Percentiles rank a stretch among this genome's conserved stretches.
Conservation (phyloP, 2,888 invertebrate genomes). For the Spatulosminthurus flaviceps region DNA sequence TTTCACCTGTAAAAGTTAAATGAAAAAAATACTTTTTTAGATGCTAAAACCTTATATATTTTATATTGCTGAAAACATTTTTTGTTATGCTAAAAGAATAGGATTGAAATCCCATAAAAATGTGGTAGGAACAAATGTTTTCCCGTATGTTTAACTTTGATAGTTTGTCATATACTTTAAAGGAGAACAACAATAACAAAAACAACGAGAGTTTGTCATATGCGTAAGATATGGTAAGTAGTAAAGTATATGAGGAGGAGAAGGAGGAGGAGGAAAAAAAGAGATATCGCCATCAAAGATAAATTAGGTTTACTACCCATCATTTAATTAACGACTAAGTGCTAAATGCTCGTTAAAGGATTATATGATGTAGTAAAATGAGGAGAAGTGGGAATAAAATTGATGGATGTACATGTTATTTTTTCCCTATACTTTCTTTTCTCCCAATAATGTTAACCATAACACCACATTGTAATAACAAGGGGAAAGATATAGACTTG, state of each 20-base stretch:
- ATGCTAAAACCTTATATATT: not conserved
- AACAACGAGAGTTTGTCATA: not conserved
- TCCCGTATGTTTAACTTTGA: too few species aligned
- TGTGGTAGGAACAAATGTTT: too few species aligned
- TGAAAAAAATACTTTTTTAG: not conserved
- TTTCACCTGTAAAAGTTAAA: constrained; percentile 77
- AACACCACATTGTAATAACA: not conserved
- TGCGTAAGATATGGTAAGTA: not conserved
- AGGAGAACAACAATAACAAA: too few species aligned
- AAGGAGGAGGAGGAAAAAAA: not conserved
- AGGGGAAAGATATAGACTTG: not conserved
- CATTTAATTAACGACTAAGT: constrained; percentile 35
- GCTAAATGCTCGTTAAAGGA: constrained; percentile 36
- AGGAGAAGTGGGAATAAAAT: not conserved
- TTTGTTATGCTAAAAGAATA: too few species aligned
- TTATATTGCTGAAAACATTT: not conserved
- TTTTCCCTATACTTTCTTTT: not conserved
- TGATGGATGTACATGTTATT: constrained; percentile 8
- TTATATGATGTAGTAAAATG: constrained; percentile 33
- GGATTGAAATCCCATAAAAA: too few species aligned
- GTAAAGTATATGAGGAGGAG: not conserved
- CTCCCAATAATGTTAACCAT: not conserved
- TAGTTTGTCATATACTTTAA: too few species aligned
- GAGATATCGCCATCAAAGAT: constrained; percentile 20
- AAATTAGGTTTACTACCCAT: constrained; percentile 35